A percentile compares a stretch with the other conserved stretches of the same genome.
These are phyloP conservation scores for Liodrosophila aerea DNA, from an alignment of 2,888 invertebrate genomes.

Conservation along the genomic window DNA sequence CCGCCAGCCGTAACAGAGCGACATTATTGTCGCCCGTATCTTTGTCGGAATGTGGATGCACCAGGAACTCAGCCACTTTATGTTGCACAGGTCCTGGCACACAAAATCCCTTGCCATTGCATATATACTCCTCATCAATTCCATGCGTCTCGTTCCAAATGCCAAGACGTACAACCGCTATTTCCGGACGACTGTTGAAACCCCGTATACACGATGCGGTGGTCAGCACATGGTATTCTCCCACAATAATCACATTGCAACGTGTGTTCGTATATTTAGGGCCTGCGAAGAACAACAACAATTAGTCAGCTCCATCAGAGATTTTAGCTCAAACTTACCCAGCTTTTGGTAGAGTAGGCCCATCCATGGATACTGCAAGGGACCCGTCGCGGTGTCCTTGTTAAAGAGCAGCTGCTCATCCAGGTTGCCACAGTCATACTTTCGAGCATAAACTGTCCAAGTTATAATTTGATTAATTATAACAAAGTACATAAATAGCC, in stretches of 20 bases:
- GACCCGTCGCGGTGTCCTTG: slow-evolving; percentile 23
- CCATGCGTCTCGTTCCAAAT: slow-evolving; percentile 38
- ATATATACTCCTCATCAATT: slow-evolving; percentile 25
- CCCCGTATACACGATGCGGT: slow-evolving; percentile 49
- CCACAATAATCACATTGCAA: slow-evolving; percentile 53
- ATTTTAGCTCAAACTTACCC: slow-evolving; percentile 8
- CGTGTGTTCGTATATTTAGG: background rate
- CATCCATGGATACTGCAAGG: slow-evolving; percentile 58
- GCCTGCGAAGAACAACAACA: slow-evolving; percentile 2
- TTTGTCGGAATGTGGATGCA: slow-evolving; percentile 49
- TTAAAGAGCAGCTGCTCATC: slow-evolving; percentile 47
- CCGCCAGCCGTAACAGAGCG: slow-evolving; percentile 43
- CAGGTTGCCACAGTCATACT: slow-evolving; percentile 38
- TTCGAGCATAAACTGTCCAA: background rate
- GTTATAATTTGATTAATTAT: background rate
- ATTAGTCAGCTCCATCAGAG: too few relatives aligned
- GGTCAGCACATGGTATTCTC: slow-evolving; percentile 44
- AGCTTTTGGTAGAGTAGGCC: slow-evolving; percentile 35
- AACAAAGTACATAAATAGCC: background rate
- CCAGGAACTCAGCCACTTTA: slow-evolving; percentile 33
- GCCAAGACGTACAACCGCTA: slow-evolving; percentile 41
- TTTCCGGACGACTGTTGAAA: slow-evolving; percentile 21
- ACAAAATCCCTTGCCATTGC: slow-evolving; percentile 54
- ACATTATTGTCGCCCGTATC: slow-evolving; percentile 55
- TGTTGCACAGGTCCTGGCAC: slow-evolving; percentile 47